Conservation (phyloP, 1,140 invertebrate species). For the Cotesia chilonis region DNA sequence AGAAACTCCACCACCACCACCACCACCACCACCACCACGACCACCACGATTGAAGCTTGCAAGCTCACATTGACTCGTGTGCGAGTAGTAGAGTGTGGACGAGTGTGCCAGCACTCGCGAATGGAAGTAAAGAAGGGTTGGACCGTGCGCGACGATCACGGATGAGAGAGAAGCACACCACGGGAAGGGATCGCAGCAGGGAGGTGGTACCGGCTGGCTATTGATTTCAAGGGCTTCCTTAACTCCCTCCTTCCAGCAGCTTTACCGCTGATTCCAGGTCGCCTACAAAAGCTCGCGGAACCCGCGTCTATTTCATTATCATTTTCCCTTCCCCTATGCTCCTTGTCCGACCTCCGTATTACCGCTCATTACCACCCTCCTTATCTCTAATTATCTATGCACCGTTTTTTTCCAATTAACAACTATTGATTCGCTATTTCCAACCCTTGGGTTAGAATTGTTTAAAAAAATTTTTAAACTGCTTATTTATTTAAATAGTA, state of each 20-base stretch:
- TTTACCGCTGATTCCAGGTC: slow-evolving; percentile 56
- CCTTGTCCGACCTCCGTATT: neutral
- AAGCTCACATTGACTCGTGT: too few species aligned
- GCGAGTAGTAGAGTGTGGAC: neutral
- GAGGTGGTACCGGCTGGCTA: slow-evolving; percentile 62
- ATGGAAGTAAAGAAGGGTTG: slow-evolving; percentile 14
- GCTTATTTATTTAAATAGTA: too few species aligned
- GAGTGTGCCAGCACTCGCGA: neutral
- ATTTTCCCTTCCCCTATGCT: neutral
- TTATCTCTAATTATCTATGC: neutral
- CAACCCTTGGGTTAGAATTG: too few species aligned
- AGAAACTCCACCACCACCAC: too few species aligned
- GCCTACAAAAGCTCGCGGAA: slow-evolving; percentile 45
- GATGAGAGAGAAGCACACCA: slow-evolving; percentile 11
- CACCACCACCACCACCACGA: too few species aligned
- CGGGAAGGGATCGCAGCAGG: slow-evolving; percentile 49
- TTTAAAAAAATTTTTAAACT: too few species aligned
- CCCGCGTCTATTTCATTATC: slow-evolving; percentile 41
- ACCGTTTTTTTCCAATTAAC: neutral
- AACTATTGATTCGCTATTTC: too few species aligned
- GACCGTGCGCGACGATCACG: slow-evolving; percentile 1
- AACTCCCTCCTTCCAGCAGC: slow-evolving; percentile 50
- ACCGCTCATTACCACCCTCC: neutral
- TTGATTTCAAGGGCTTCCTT: slow-evolving; percentile 67
- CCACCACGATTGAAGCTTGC: too few species aligned